Percentiles rank a stretch among this genome's conserved stretches.
phyloP scores from a whole-genome alignment of 2,888 invertebrate species.

The Argynnis bischoffii region DNA sequence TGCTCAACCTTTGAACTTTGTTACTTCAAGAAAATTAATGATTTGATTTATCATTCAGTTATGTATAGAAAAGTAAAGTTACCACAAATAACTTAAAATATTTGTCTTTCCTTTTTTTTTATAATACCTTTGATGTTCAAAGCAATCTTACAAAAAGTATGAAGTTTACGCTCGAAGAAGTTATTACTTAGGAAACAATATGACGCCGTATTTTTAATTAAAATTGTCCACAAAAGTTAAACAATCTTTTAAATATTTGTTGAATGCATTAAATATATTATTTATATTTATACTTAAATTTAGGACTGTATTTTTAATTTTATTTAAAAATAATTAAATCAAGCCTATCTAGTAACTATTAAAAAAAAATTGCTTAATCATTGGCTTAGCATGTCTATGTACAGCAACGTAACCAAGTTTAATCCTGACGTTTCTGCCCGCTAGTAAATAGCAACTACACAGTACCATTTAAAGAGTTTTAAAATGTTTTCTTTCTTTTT shows the following conservation, averaged over 20 bases:
- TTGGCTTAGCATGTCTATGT: no score
- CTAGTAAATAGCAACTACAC: no score
- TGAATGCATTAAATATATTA: neutral
- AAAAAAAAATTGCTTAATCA: no score
- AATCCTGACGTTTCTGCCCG: no score
- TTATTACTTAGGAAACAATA: conserved; percentile 20
- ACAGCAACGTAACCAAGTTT: no score
- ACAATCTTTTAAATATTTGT: neutral
- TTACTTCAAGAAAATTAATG: no score
- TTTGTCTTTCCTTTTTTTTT: conserved; percentile 7
- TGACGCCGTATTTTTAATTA: conserved; percentile 19
- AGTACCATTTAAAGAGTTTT: no score
- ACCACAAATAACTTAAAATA: conserved; percentile 10
- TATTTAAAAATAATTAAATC: no score
- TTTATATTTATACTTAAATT: neutral
- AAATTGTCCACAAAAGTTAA: conserved; percentile 15
- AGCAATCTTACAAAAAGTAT: conserved; percentile 18
- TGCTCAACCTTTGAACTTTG: no score
- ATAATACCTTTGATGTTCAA: conserved; percentile 18
- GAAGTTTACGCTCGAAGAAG: conserved; percentile 16
- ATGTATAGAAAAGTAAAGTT: conserved; percentile 8
- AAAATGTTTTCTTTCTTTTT: no score
- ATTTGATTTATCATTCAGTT: neutral
- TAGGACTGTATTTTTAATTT: no score
- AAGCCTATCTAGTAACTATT: no score